These are phyloP conservation scores for Cephalopterus ornatus DNA, from an alignment of 2,113 vertebrate species.

Conservation along the genomic window DNA sequence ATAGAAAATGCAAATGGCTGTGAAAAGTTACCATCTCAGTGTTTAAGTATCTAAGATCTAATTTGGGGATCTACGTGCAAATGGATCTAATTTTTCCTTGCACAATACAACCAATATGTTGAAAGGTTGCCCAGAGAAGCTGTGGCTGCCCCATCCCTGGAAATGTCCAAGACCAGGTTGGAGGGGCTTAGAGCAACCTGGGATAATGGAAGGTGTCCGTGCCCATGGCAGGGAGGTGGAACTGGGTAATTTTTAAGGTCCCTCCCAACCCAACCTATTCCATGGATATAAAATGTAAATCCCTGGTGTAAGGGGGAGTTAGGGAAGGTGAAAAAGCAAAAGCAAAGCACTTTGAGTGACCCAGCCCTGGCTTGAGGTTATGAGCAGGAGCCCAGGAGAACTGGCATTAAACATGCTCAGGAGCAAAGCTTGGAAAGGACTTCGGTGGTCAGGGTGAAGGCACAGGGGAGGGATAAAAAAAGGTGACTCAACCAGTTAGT, in stretches of 20 bases:
- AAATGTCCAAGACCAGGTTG: neutral
- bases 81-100: neutral
- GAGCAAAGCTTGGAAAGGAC: neutral
- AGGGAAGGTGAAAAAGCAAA: neutral
- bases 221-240: neutral
- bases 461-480: neutral
- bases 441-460: neutral
- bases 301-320: neutral
- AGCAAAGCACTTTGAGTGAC: neutral
- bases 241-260: neutral
- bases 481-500: neutral
- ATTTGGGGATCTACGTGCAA: neutral
- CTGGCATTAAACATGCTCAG: neutral
- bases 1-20: neutral
- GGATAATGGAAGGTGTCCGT: neutral
- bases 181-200: accelerated
- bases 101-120: neutral
- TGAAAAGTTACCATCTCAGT: neutral
- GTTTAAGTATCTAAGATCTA: neutral
- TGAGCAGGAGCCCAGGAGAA: neutral
- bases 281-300: neutral
- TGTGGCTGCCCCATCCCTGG: neutral
- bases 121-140: neutral
- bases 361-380: neutral
- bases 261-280: neutral